Evolutionary conservation across 2,113 vertebrate species (phyloP).

Genomic region (Ariopsis seemanni): DNA sequence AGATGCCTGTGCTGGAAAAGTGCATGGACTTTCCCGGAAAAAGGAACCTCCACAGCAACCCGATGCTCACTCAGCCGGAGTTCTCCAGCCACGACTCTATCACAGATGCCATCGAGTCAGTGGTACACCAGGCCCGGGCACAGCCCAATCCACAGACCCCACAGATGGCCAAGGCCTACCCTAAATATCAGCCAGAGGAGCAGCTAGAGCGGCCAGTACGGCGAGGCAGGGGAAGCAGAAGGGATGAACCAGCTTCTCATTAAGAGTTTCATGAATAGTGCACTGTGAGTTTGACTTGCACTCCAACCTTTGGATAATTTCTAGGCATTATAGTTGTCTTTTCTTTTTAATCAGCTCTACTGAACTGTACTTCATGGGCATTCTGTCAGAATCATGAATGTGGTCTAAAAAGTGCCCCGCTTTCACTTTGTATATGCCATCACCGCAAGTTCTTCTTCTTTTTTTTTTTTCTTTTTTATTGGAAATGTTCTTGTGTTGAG

Average conservation of each 20-base stretch:
- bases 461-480: conserved; percentile 14
- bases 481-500: conserved; percentile 56
- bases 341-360: conserved; percentile 41
- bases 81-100: conserved; percentile 86
- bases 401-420: conserved; percentile 47
- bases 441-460: conserved; percentile 13
- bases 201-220: conserved; percentile 78
- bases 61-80: conserved; percentile 76
- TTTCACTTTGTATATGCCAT: conserved; percentile 43
- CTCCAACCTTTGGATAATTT: conserved; percentile 61
- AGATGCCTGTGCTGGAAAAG: conserved; percentile 95
- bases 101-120: conserved; percentile 92
- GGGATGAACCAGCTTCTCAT: conserved; percentile 66
- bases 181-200: conserved; percentile 72
- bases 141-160: conserved; percentile 61
- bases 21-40: conserved; percentile 90
- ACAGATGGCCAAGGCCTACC: conserved; percentile 73
- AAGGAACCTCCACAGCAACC: conserved; percentile 74
- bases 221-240: conserved; percentile 77
- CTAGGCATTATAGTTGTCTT: conserved; percentile 48
- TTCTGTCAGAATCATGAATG: conserved; percentile 48
- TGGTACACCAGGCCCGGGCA: conserved; percentile 90
- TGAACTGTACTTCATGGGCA: conserved; percentile 53
- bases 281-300: conserved; percentile 69
- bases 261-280: conserved; percentile 62